Percentiles rank a stretch among this genome's conserved stretches.
Conservation (phyloP, 1,140 invertebrate genomes). For the Helicoverpa zea region DNA sequence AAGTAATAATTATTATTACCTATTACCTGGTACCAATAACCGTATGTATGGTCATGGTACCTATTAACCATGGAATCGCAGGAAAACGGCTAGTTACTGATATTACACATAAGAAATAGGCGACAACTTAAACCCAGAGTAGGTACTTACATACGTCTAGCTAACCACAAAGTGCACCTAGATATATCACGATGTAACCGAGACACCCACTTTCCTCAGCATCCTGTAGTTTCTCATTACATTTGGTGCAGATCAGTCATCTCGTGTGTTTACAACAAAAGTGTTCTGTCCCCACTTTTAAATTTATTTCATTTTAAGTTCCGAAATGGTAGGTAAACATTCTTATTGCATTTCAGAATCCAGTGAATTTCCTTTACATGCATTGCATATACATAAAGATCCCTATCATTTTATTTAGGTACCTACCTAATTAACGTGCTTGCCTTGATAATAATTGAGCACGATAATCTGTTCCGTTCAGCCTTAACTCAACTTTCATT, state of each 20-base stretch:
- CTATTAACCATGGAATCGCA: too few relatives aligned
- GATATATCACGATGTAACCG: neutral
- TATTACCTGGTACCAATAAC: too few relatives aligned
- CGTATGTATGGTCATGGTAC: too few relatives aligned
- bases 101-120: too few relatives aligned
- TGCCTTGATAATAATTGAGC: too few relatives aligned
- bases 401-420: too few relatives aligned
- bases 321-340: conserved; percentile 11
- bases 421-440: too few relatives aligned
- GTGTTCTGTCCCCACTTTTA: neutral
- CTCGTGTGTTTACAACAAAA: neutral
- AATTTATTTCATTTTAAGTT: neutral
- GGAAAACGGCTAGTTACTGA: too few relatives aligned
- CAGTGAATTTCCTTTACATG: too few relatives aligned
- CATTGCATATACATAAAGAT: too few relatives aligned
- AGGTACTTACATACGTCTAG: neutral
- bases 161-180: neutral
- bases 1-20: too few relatives aligned
- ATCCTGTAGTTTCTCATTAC: neutral
- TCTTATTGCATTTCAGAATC: neutral
- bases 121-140: neutral
- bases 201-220: neutral
- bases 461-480: too few relatives aligned
- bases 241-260: neutral
- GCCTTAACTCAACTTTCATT: neutral